Evolutionary conservation across 2,888 invertebrate species (phyloP).

Genomic region (Enchytraeus crypticus): DNA sequence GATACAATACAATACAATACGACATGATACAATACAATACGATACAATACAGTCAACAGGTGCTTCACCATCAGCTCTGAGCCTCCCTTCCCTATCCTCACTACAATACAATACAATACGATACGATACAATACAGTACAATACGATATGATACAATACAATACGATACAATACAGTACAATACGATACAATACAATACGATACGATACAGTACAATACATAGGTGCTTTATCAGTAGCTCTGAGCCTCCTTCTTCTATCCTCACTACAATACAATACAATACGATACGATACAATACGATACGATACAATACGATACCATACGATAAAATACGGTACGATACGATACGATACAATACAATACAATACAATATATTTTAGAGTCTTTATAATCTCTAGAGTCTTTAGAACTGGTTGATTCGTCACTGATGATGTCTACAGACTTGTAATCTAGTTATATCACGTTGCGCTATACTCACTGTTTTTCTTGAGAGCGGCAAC

Average conservation of each 20-base stretch:
- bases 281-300: background rate
- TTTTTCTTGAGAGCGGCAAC: constrained; percentile 37
- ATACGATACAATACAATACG: constrained; percentile 29
- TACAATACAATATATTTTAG: constrained; percentile 15
- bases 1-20: background rate
- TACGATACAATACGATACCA: background rate
- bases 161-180: constrained; percentile 43
- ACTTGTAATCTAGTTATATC: too few relatives aligned
- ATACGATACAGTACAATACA: constrained; percentile 39
- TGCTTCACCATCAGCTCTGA: constrained; percentile 41
- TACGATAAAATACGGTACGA: constrained; percentile 38
- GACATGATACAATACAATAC: background rate
- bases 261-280: background rate
- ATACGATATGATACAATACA: background rate
- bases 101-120: background rate
- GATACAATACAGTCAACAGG: constrained; percentile 42
- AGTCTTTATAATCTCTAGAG: background rate
- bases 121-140: background rate
- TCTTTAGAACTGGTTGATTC: too few relatives aligned
- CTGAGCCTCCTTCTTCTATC: too few relatives aligned
- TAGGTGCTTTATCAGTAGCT: constrained; percentile 41
- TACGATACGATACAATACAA: constrained; percentile 35
- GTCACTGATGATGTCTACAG: too few relatives aligned
- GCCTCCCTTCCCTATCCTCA: too few relatives aligned
- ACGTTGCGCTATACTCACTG: too few relatives aligned